Evolutionary conservation across 2,888 invertebrate genomes (phyloP).

Genomic region (Thysanoteuthis rhombus): DNA sequence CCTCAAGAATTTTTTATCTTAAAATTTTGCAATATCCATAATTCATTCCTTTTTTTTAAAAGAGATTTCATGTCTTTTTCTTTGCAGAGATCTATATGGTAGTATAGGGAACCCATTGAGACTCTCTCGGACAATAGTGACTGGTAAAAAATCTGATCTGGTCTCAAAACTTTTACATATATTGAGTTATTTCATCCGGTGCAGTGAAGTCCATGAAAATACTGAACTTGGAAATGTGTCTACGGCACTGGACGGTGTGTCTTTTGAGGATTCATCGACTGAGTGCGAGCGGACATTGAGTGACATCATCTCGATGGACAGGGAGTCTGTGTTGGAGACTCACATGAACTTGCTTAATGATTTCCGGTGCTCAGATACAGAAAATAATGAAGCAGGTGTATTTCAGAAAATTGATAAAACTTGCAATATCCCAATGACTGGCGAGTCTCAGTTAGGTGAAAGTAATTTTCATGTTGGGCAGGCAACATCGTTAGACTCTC

Average conservation of each 20-base stretch:
- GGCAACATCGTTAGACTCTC: background rate
- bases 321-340: constrained; percentile 23
- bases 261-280: constrained; percentile 44
- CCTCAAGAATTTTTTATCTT: background rate
- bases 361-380: constrained; percentile 32
- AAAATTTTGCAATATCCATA: background rate
- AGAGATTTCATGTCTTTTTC: background rate
- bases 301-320: constrained; percentile 33
- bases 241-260: constrained; percentile 45
- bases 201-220: constrained; percentile 76
- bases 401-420: constrained; percentile 29
- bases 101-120: constrained; percentile 82
- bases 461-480: constrained; percentile 45
- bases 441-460: constrained; percentile 46
- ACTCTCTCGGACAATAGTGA: constrained; percentile 81
- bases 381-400: constrained; percentile 1
- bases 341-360: constrained; percentile 16
- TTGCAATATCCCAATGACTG: constrained; percentile 47
- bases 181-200: constrained; percentile 87
- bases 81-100: constrained; percentile 80
- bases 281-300: constrained; percentile 44
- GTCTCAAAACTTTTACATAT: constrained; percentile 81
- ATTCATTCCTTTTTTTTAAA: background rate
- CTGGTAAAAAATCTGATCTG: constrained; percentile 74
- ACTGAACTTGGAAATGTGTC: constrained; percentile 48